Base-by-base conservation (phyloP, 2,888 invertebrate genomes). In the Adelphocoris suturalis region DNA sequence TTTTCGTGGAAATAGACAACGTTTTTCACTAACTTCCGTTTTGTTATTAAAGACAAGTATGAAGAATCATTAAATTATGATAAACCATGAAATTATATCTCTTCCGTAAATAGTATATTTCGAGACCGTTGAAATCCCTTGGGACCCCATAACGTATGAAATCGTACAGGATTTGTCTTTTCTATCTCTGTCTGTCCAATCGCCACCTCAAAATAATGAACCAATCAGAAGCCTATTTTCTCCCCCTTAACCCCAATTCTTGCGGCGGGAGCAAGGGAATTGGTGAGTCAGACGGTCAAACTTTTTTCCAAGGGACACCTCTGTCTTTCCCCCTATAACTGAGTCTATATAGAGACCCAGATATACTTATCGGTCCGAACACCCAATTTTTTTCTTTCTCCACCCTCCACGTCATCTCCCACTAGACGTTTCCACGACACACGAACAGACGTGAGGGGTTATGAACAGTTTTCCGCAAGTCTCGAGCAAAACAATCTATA, bases 191-290 rank as follows among this genome's bases (percentile, higher is more conserved):
- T 37, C 37, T 37, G 37, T 37, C 52, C 52, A 52, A 52, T 52
- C 52, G 16, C 11, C 52, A 16, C 52, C 52, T 13, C 68, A 19
- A 68, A 68, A 68, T 23, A 68, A 68, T 68, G 68, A 19, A 68
- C 68, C 68, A 68, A 68, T 68, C 68, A 68, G 68, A 68, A 23
- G 68, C 9, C 68, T 23, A 68, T 68, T 68, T 68, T 68, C 68
- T 68, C 23, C 68, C 23, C 68, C 23, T 68, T 68, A 68, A 68
- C 68, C 68, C 68, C 68, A 23, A 52, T 52, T 37, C 37, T 37
- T 37, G 37, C 37, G 37, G 37, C 37, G 37, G 37, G 37, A 37
- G 37, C 37, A 7, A 1, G 5, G 19, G 61, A 1, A 61, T 68
- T 68, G 68, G 68, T 13, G 68, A 68, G 23, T 68, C 68, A 7